Percentiles rank a stretch among this genome's conserved stretches.
Evolutionary conservation across 2,113 vertebrate genomes (phyloP).

Genomic region (Illadopsis cleaveri): DNA sequence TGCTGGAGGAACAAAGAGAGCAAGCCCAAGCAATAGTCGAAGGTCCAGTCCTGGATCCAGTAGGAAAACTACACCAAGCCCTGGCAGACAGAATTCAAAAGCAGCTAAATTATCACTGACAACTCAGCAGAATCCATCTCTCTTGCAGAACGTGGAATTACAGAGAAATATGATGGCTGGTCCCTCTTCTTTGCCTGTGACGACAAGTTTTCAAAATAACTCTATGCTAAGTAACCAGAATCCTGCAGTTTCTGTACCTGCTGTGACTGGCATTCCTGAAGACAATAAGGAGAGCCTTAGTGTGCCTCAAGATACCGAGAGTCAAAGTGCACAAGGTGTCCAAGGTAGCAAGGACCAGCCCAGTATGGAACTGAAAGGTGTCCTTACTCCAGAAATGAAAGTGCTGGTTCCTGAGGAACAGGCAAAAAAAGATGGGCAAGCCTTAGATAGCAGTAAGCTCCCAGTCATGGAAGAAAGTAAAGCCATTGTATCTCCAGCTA

Average conservation of each 20-base stretch:
- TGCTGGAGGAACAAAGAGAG: constrained; percentile 84
- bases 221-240: constrained; percentile 76
- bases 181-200: constrained; percentile 77
- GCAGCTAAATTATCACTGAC: constrained; percentile 81
- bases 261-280: constrained; percentile 65
- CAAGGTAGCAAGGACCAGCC: constrained; percentile 81
- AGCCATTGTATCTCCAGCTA: constrained; percentile 75
- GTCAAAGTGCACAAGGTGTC: constrained; percentile 69
- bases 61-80: constrained; percentile 92
- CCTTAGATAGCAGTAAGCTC: constrained; percentile 68
- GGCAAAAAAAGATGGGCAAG: constrained; percentile 71
- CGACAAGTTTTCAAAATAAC: constrained; percentile 76
- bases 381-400: constrained; percentile 81
- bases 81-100: constrained; percentile 92
- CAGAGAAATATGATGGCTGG: constrained; percentile 82
- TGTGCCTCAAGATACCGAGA: constrained; percentile 74
- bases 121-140: constrained; percentile 79
- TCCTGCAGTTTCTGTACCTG: constrained; percentile 66
- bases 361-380: constrained; percentile 75
- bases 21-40: constrained; percentile 93
- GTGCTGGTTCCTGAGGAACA: constrained; percentile 77
- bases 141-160: constrained; percentile 82
- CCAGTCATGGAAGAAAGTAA: constrained; percentile 77
- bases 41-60: constrained; percentile 93
- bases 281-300: constrained; percentile 82